Base-by-base conservation (phyloP, 2,888 invertebrate species). In the Erebia epiphron region DNA sequence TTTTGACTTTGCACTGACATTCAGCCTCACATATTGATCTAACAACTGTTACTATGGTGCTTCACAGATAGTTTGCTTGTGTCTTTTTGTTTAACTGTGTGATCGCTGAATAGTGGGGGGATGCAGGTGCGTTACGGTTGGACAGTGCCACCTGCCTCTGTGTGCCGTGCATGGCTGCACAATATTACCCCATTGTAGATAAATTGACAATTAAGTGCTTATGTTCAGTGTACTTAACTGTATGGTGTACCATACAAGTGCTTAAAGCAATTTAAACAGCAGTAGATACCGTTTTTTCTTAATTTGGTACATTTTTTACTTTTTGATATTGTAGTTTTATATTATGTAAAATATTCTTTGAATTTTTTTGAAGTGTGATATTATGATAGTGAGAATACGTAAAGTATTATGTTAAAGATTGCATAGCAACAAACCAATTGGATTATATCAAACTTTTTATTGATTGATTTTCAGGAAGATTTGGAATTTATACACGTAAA, bases 101-200 rank as follows among this genome's bases (percentile, higher is more conserved):
- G 85, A 83, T 81, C 81, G 85, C 81, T 83, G 14, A 52, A 35
- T 58, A 18, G 50, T 49, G 91, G 90, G 89, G 89, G 85, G 86
- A 72, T 79, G 89, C 91, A 91, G 91, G 93, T 91, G 91, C 79
- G 91, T 90, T 82, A 86, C 79, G 89, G 81, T 86, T 79, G 81
- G 84, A 74, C 82, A 83, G 79, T 79, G 83, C 84, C 93, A 93
- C 92, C 93, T 93, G 93, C 88, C 84, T 35, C 35, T 58, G 78
- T 80, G 79, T 82, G 75, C 76, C 75, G 80, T 80, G 89, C 89
- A 85, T 87, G 86, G 85, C 76, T 89, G 86, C 68, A 68, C 70
- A 70, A 75, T 75, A 82, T 84, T 83, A 80, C 80, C 79, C 80
- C 68, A 72, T 67, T 68, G 62, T 74, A 69, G 70, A 72, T 71